Evolutionary conservation across 2,888 invertebrate species (phyloP).

Genomic region (Tipula helvola): DNA sequence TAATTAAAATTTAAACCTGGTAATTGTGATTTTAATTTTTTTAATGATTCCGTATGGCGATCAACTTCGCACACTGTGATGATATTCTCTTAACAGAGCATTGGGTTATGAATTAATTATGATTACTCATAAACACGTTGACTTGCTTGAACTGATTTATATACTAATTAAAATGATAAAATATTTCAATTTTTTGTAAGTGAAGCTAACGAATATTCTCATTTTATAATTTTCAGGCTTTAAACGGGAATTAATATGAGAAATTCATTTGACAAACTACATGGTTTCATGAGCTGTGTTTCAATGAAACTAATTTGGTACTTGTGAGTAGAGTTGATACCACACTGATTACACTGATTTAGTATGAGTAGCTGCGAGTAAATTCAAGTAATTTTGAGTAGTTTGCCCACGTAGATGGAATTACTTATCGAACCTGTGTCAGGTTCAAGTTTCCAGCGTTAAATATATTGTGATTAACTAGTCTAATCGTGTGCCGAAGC

Average conservation of each 20-base stretch:
- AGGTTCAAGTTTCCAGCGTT: conserved; percentile 98
- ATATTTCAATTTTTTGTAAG: not conserved
- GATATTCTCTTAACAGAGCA: conserved; percentile 24
- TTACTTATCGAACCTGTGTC: no score
- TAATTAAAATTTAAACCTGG: conserved; percentile 36
- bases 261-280: no score
- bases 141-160: conserved; percentile 15
- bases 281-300: no score
- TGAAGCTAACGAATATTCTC: not conserved
- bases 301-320: no score
- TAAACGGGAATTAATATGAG: conserved; percentile 90
- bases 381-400: no score
- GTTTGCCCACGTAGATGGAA: conserved; percentile 93
- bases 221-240: conserved; percentile 50
- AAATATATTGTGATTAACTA: conserved; percentile 92
- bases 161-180: not conserved
- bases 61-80: conserved; percentile 18
- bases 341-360: no score
- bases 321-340: no score
- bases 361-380: no score
- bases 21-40: conserved; percentile 32
- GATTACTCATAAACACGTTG: conserved; percentile 22
- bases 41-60: not conserved
- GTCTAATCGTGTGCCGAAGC: conserved; percentile 92
- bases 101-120: conserved; percentile 27